Conservation (phyloP, 1,140 invertebrate species). For the Branchinecta lindahli region DNA sequence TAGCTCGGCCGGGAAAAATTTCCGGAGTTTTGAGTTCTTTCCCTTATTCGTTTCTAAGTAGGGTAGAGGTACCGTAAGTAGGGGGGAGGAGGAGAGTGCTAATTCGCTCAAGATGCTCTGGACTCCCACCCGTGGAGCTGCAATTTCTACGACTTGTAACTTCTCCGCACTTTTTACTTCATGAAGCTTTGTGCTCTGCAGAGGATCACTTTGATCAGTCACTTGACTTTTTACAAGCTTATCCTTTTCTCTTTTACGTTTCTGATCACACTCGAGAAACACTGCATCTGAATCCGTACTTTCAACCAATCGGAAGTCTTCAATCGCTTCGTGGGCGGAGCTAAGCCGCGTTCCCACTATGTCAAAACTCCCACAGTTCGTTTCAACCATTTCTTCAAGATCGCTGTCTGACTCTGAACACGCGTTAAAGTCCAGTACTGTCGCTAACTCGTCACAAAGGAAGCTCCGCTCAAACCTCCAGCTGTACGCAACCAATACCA, state of each 20-base stretch:
- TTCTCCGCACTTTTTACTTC: not conserved
- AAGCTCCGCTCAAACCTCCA: constrained; percentile 81
- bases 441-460: constrained; percentile 63
- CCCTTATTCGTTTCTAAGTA: constrained; percentile 74
- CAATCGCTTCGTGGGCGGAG: constrained; percentile 2
- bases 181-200: constrained; percentile 22
- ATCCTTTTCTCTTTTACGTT: not conserved
- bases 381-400: constrained; percentile 21
- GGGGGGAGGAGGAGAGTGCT: constrained; percentile 65
- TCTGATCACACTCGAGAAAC: not conserved
- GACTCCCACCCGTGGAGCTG: not conserved
- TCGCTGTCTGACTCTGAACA: constrained; percentile 22
- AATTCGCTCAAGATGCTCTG: constrained; percentile 34
- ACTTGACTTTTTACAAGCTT: constrained; percentile 22
- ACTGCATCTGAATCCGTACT: not conserved
- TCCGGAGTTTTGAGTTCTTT: constrained; percentile 52
- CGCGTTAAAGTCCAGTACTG: constrained; percentile 20
- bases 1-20: constrained; percentile 61
- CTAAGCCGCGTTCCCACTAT: not conserved
- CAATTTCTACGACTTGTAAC: not conserved
- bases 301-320: constrained; percentile 1
- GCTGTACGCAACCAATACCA: constrained; percentile 77
- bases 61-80: constrained; percentile 55
- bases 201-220: constrained; percentile 32
- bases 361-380: not conserved